Evolutionary conservation across 2,888 invertebrate genomes (phyloP).

Genomic region (Ophion costatus): DNA sequence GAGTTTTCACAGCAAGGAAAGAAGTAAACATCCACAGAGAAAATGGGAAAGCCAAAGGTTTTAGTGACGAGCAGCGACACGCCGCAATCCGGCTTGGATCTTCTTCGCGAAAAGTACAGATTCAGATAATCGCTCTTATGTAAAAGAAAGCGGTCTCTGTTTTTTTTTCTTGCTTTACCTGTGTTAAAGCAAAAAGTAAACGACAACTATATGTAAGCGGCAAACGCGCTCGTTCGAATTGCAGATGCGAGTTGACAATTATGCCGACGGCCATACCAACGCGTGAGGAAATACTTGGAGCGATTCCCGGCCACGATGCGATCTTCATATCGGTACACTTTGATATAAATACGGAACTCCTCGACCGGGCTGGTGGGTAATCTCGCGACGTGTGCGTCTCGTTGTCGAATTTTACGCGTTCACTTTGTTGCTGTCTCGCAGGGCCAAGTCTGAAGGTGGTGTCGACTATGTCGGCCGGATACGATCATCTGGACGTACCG

Average conservation of each 20-base stretch:
- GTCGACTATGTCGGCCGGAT: slow-evolving; percentile 94
- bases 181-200: not conserved
- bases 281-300: slow-evolving; percentile 73
- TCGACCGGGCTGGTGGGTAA: slow-evolving; percentile 87
- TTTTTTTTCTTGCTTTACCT: too few relatives aligned
- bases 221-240: slow-evolving; percentile 37
- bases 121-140: not conserved
- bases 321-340: slow-evolving; percentile 72
- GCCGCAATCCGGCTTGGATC: slow-evolving; percentile 83
- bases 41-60: slow-evolving; percentile 83
- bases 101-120: slow-evolving; percentile 82
- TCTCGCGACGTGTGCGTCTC: not conserved
- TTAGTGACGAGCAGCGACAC: slow-evolving; percentile 84
- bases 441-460: slow-evolving; percentile 90
- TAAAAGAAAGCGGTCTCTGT: not conserved
- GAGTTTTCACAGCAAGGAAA: not conserved
- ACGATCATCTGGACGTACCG: slow-evolving; percentile 91
- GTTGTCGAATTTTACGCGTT: too few relatives aligned
- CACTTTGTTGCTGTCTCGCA: slow-evolving; percentile 73
- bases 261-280: slow-evolving; percentile 67
- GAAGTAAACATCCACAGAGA: not conserved
- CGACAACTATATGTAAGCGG: not conserved
- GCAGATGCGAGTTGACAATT: slow-evolving; percentile 78
- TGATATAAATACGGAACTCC: slow-evolving; percentile 85
- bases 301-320: slow-evolving; percentile 77